These are phyloP conservation scores for Paragorgia papillata DNA, from an alignment of 92 coral and sea anemone genomes.

Conservation along the genomic window DNA sequence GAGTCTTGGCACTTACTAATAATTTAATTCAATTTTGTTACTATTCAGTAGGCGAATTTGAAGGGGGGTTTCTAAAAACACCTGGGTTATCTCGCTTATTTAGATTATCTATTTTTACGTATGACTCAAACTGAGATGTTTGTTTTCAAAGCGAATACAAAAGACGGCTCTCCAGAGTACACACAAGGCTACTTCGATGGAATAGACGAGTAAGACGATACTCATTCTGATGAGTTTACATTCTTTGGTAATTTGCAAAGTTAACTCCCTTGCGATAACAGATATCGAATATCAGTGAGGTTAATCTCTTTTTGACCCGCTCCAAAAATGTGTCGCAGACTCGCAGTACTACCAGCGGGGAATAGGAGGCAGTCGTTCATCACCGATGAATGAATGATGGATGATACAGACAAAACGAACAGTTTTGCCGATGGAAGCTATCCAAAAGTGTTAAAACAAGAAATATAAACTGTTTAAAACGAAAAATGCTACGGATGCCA, in stretches of 20 bases:
- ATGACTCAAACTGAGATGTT: neutral
- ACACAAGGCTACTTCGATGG: neutral
- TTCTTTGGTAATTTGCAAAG: neutral
- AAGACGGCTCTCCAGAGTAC: neutral
- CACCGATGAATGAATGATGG: slow-evolving; percentile 1
- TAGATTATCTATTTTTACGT: no score
- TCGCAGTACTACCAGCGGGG: neutral
- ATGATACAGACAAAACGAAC: neutral
- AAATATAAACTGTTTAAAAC: neutral
- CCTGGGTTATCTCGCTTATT: no score
- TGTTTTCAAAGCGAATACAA: neutral
- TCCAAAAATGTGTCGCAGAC: neutral
- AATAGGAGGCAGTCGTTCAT: neutral
- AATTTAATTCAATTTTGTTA: no score
- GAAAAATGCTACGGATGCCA: neutral
- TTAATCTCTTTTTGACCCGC: neutral
- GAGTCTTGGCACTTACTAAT: no score
- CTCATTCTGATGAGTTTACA: neutral
- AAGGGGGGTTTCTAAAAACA: no score
- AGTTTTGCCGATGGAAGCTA: neutral
- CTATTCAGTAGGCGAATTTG: no score
- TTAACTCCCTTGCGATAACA: neutral
- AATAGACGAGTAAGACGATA: neutral
- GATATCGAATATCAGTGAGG: neutral
- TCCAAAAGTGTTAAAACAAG: neutral